Base-by-base conservation (phyloP, 2,888 invertebrate genomes). In the Steinernema carpocapsae region DNA sequence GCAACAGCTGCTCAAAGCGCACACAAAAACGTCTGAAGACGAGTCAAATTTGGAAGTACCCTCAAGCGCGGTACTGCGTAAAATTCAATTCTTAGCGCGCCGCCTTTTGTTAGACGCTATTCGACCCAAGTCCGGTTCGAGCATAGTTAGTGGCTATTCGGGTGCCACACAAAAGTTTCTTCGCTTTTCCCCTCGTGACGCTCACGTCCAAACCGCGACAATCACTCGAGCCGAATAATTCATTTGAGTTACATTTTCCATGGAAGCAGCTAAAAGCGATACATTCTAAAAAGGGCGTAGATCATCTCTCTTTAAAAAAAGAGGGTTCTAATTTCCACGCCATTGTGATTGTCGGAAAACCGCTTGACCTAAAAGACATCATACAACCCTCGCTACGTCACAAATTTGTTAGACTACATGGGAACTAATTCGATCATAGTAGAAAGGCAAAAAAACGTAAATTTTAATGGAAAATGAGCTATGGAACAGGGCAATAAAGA, bases 21-120 rank as follows among this genome's bases (percentile, higher is more conserved):
- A 19, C 64, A 26, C 24, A 64, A 64, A 64, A 64, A 64, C 32
- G 64, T 12, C 29, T 32, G 64, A 64, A 26, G 64, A 17, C 17
- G 56, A 26, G 14, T 17, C 64, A 29, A 29, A 22, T 64, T 64
- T 26, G 22, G 2, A 14, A 64, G 32, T 64, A 29, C 64, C 4
- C 26, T 32, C 10, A 26, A 29, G 29, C 26, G 37, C 29, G 17
- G 64, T 64, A 26, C 64, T 26, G 64, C 29, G 64, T 64, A 32
- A 64, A 64, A 64, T 64, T 64, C 32, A 64, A 64, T 64, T 64
- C 64, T 26, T 26, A 3, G 24, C 37, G 64, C 29, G 26, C 17
- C 64, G 64, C 64, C 64, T 64, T 64, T 64, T 64, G 64, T 64
- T 64, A 64, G 64, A 17, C 64, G 29, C 64, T 64, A 64, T 64